Conservation (phyloP, 2,113 vertebrate species). For the human (Homo sapiens) region GRCh38 chr4:159504501-159505000, state of each 20-base stretch:
- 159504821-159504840: not conserved
- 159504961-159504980: slow-evolving; percentile 63
- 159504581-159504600: not conserved
- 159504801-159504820: rapidly evolving
- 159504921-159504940: slow-evolving; percentile 68
- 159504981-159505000: slow-evolving; percentile 66
- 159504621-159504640: not conserved
- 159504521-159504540: not conserved
- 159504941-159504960: slow-evolving; percentile 68
- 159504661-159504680: not conserved
- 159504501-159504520: not conserved
- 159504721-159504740: not conserved
- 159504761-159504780: not conserved
- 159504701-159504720: not conserved
- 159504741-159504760: not conserved
- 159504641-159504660: not conserved
- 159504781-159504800: not conserved
- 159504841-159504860: not conserved
- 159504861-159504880: slow-evolving; percentile 62
- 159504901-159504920: slow-evolving; percentile 69
- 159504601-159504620: not conserved
- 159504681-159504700: not conserved
- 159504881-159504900: slow-evolving; percentile 64
- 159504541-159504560: not conserved
- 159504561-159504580: not conserved